These are phyloP conservation scores for Spongilla lacustris DNA, from an alignment of 37 sponge, comb jelly and placozoan genomes.

Conservation along the genomic window DNA sequence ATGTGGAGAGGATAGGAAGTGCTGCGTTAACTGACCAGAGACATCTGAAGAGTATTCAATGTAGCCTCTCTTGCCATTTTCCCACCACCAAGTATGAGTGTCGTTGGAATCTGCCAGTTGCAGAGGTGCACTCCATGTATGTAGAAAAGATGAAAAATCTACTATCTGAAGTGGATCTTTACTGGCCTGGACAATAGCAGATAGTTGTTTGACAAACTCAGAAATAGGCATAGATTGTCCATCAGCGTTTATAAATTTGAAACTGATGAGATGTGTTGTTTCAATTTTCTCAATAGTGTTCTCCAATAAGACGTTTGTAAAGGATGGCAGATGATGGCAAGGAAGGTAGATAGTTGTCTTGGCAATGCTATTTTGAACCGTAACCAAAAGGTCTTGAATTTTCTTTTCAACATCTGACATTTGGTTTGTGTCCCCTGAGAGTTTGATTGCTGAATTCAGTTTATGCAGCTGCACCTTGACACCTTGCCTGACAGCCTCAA, in stretches of 20 bases:
- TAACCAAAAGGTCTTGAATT: not conserved
- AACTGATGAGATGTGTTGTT: not conserved
- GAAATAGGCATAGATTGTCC: not conserved
- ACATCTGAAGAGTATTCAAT: not conserved
- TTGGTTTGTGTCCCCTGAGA: not conserved
- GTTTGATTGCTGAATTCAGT: not conserved
- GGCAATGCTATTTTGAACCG: not conserved
- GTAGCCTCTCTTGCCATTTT: not conserved
- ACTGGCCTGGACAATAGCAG: not conserved
- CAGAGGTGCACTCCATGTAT: not conserved
- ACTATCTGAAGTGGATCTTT: not conserved
- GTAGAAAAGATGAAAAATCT: not conserved
- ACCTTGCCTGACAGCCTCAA: not conserved
- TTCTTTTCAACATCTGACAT: not conserved
- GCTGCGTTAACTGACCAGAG: not conserved
- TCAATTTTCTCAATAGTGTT: not conserved
- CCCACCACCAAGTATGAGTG: not conserved
- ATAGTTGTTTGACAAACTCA: not conserved
- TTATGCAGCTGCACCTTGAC: not conserved
- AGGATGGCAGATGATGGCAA: not conserved
- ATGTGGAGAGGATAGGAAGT: not conserved
- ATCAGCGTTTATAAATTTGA: not conserved
- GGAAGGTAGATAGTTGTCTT: not conserved
- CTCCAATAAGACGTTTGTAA: not conserved
- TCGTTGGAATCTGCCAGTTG: not conserved